phyloP scores from a whole-genome alignment of 2,888 invertebrate genomes.

The Bombyx huttoni region DNA sequence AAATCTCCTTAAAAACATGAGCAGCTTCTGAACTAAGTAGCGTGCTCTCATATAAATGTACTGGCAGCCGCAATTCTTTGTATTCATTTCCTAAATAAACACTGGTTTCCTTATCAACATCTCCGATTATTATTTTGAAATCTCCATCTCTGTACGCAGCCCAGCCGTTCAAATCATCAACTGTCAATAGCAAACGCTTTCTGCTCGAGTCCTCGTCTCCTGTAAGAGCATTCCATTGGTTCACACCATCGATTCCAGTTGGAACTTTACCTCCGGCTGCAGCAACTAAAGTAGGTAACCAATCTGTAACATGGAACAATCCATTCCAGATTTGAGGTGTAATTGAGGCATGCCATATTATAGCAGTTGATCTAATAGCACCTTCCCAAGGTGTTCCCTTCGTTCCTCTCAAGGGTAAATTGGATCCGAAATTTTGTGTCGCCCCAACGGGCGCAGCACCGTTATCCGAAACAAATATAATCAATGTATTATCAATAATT shows the following conservation, averaged over 20 bases:
- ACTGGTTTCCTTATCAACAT: conserved; percentile 16
- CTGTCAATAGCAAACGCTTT: conserved; percentile 63
- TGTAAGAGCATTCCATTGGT: conserved; percentile 74
- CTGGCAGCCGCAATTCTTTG: conserved; percentile 11
- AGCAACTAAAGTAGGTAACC: conserved; percentile 78
- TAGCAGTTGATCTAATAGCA: conserved; percentile 78
- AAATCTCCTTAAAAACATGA: conserved; percentile 23
- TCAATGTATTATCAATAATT: conserved; percentile 82
- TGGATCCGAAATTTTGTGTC: conserved; percentile 77
- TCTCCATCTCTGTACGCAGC: conserved; percentile 33
- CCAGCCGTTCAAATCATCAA: conserved; percentile 52
- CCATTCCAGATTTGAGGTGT: conserved; percentile 66
- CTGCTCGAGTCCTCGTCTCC: conserved; percentile 41
- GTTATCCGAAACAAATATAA: conserved; percentile 88
- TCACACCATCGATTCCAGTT: conserved; percentile 71
- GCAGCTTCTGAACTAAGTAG: conserved; percentile 24
- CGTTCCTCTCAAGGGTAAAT: conserved; percentile 81
- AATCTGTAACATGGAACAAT: conserved; percentile 83
- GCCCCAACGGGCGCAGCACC: conserved; percentile 80
- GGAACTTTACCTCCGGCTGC: conserved; percentile 26
- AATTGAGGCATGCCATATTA: conserved; percentile 68
- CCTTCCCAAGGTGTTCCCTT: conserved; percentile 88
- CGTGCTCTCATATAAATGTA: conserved; percentile 22
- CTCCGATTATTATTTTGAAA: conserved; percentile 33
- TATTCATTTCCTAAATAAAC: conserved; percentile 22